phyloP scores from a whole-genome alignment of 2,888 invertebrate species.

The Geophilus truncorum region DNA sequence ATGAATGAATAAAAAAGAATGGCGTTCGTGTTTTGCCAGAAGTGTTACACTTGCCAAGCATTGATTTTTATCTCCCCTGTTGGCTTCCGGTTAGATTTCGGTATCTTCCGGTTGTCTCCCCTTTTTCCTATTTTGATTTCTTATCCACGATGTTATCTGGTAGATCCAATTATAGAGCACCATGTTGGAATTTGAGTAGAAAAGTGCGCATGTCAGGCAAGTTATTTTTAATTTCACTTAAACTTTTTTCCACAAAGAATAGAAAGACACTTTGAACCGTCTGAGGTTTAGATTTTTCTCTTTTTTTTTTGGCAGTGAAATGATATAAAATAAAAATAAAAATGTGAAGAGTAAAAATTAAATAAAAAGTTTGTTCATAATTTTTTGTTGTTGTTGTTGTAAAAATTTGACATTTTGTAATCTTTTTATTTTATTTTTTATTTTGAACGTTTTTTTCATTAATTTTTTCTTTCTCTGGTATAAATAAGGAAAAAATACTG shows the following conservation, averaged over 20 bases:
- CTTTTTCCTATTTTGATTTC: background rate
- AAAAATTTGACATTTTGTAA: background rate
- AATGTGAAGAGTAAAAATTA: too few relatives aligned
- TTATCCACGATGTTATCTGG: background rate
- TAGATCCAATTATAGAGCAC: background rate
- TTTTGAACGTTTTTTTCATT: background rate
- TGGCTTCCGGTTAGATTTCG: background rate
- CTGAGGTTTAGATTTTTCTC: background rate
- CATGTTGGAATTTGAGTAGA: background rate
- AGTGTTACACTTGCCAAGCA: background rate
- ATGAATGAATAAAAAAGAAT: background rate
- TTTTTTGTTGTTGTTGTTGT: constrained; percentile 10
- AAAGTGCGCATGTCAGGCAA: background rate
- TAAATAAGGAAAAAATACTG: background rate
- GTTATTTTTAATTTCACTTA: background rate
- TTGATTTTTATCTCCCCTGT: background rate
- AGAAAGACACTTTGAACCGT: background rate
- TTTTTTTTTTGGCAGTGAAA: background rate
- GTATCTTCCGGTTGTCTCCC: background rate
- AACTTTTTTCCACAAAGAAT: background rate
- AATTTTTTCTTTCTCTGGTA: background rate
- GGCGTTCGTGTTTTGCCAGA: background rate
- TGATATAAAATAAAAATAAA: background rate
- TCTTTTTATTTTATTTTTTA: background rate
- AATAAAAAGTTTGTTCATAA: background rate